Evolutionary conservation across 2,113 vertebrate genomes (phyloP), one percentile per base, ranked within the genome.

Genomic region (Ammodytes marinus): DNA sequence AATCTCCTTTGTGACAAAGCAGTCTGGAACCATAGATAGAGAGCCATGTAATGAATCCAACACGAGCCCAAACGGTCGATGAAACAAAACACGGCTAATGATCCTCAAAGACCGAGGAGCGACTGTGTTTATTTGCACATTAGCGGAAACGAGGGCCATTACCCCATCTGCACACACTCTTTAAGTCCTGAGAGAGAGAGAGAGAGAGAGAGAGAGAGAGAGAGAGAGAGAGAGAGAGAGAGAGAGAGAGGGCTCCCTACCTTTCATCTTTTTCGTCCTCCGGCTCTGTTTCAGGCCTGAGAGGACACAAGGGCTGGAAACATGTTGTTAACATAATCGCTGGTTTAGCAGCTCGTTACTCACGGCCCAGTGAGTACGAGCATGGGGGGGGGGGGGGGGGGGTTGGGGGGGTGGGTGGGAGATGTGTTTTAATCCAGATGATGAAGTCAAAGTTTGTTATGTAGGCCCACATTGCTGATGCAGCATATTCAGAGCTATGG

Each of bases 361-460:
- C 66, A 71, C 42, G n/a, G 69, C 43, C 43, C 53, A 57, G 58
- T 82, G 66, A 58, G 74, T 79, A 80, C 69, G 11, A 1, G 12
- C 5, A 8, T 58, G 40, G 53, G 42, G 15, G 9, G 13, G 55
- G 54, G 1, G 42, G 11, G 42, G 4, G 47, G 54, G 39, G 37
- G 37, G 60, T 8, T 0, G 10, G n/a, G n/a, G n/a, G n/a, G n/a
- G n/a, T n/a, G n/a, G n/a, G n/a, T n/a, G n/a, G n/a, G n/a, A n/a
- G n/a, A n/a, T n/a, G 37, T 27, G 27, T 2, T 27, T 27, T 27
- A 27, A 27, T 27, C 27, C 27, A 67, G 47, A 77, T 49, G 71
- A 81, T 63, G 69, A 79, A 84, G 65, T 77, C 78, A 66, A 64
- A 57, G 74, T 86, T 71, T 76, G 69, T 81, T 69, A 79, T 83